These are phyloP conservation scores for Danio tinwini DNA, from an alignment of 2,797 vertebrate genomes.

Conservation along the genomic window DNA sequence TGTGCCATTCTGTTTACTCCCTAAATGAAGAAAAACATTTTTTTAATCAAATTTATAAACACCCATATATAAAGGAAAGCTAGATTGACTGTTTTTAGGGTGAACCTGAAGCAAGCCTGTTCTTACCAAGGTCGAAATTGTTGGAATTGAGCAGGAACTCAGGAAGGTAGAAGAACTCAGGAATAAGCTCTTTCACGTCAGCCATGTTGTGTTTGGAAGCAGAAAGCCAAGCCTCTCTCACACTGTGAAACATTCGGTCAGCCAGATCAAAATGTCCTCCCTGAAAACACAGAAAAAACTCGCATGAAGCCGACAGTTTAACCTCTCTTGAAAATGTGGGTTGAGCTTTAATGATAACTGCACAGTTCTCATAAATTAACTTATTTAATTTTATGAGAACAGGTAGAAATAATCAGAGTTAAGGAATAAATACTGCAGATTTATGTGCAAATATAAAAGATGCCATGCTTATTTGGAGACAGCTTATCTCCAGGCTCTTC, in stretches of 20 bases:
- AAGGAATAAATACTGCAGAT: conserved; percentile 8
- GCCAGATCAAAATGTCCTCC: conserved; percentile 98
- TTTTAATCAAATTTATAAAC: background rate
- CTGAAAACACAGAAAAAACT: conserved; percentile 68
- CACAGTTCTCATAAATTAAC: background rate
- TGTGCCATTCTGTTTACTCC: conserved; percentile 96
- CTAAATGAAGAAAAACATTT: conserved; percentile 68
- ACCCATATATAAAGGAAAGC: background rate
- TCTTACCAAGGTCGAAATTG: conserved; percentile 94
- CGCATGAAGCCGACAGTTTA: background rate
- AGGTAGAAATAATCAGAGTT: no score
- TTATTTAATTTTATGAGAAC: no score
- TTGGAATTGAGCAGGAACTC: conserved; percentile 98
- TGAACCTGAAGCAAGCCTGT: background rate
- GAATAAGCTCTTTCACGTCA: conserved; percentile 98
- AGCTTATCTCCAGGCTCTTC: conserved; percentile 9
- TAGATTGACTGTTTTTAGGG: background rate
- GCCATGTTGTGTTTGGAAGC: conserved; percentile 99
- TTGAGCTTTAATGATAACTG: background rate
- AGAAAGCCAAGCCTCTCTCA: conserved; percentile 94
- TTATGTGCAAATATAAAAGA: background rate
- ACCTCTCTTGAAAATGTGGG: background rate
- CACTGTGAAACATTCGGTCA: conserved; percentile 98
- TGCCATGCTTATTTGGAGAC: conserved; percentile 2
- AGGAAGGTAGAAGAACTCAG: conserved; percentile 97